Evolutionary conservation across 2,888 invertebrate genomes (phyloP), one percentile per base, ranked within the genome.

Genomic region (Sarcophaga caerulescens): DNA sequence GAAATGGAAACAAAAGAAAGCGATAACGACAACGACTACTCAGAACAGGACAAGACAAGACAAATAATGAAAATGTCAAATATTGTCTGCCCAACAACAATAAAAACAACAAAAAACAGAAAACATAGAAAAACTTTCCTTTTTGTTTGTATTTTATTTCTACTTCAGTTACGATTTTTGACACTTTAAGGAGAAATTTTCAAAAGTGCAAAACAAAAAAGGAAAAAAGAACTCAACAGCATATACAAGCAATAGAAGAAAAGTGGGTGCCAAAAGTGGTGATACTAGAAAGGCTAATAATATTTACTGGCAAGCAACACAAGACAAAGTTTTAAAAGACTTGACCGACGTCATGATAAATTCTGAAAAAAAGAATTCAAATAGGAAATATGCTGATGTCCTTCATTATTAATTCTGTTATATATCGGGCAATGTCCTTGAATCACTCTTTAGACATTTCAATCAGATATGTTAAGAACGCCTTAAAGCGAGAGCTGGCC

Each of bases 51-150:
- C 57, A 23, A 59, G 14, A n/a, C 11, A 57, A 52, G 23, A 57
- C 52, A 75, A 62, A 81, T 68, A 81, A 75, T 63, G n/a, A 52
- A 52, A 21, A 62, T 68, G 68, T 75, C 35, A 69, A 75, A 57
- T 69, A 23, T 69, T 69, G 47, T 62, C 74, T 81, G 68, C 11
- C 12, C 52, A 81, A 75, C 52, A 81, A 75, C 44, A 66, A 52
- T 25, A 68, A 68, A 35, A 35, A 35, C 35, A 35, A 8, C 35
- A 35, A 35, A 35, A 35, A 3, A 35, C 1, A 35, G 1, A 35
- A 35, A 35, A 35, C 8, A 35, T 35, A 35, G 19, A 52, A 62
- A 69, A 69, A 69, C n/a, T 75, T 81, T 59, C 1, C 21, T 21
- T 17, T 4, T 60, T 52, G 14, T 17, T 52, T 1, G 3, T 3